These are phyloP conservation scores for Notoglanidium macrostoma DNA, from an alignment of 2,797 vertebrate genomes.

Conservation along the genomic window DNA sequence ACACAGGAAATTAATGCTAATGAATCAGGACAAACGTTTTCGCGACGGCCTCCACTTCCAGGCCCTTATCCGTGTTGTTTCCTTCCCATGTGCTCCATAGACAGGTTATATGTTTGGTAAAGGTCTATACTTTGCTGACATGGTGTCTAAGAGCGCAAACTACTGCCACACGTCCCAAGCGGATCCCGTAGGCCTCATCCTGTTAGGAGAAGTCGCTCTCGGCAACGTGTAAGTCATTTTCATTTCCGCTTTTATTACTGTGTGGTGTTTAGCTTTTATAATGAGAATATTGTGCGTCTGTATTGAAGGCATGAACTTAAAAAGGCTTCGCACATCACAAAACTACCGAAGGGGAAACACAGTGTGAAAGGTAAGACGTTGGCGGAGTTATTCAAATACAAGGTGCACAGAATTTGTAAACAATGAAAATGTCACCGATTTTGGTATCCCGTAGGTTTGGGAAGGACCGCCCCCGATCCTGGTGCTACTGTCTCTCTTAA, in stretches of 20 bases:
- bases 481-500: slow-evolving; percentile 79
- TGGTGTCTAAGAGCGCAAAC: slow-evolving; percentile 99
- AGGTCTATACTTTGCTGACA: slow-evolving; percentile 98
- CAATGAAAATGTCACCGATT: background rate
- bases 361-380: slow-evolving; percentile 92
- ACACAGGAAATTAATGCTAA: background rate
- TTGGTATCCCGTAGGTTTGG: slow-evolving; percentile 81
- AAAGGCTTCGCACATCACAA: slow-evolving; percentile 93
- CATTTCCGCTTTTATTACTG: background rate
- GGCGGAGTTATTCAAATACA: background rate
- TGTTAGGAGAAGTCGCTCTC: slow-evolving; percentile 94
- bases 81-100: slow-evolving; percentile 64
- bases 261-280: background rate
- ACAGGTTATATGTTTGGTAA: slow-evolving; percentile 99
- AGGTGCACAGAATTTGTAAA: background rate
- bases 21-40: background rate
- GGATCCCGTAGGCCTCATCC: slow-evolving; percentile 88
- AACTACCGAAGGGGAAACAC: slow-evolving; percentile 96
- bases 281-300: background rate
- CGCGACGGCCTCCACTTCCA: background rate
- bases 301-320: slow-evolving; percentile 89
- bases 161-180: slow-evolving; percentile 97
- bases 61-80: background rate
- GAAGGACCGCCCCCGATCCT: slow-evolving; percentile 92
- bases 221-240: slow-evolving; percentile 90